These are phyloP conservation scores for Phymorhynchus buccinoides DNA, from an alignment of 1,140 invertebrate genomes.

Conservation along the genomic window DNA sequence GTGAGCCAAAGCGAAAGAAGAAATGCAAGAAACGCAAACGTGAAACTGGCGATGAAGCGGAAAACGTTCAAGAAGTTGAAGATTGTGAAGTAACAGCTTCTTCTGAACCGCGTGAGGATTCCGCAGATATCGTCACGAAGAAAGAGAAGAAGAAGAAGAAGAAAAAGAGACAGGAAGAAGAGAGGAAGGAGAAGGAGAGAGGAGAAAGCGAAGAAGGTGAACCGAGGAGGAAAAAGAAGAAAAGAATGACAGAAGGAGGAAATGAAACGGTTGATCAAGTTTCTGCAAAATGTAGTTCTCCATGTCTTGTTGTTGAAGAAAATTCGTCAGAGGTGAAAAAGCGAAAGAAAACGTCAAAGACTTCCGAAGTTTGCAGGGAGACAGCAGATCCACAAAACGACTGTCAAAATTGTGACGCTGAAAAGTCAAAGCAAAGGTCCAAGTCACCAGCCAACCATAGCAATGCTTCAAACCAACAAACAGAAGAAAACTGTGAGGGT, in stretches of 20 bases:
- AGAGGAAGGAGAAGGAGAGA: background rate
- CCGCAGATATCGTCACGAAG: background rate
- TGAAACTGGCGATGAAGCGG: background rate
- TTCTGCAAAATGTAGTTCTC: background rate
- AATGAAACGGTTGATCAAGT: background rate
- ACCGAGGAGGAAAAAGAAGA: background rate
- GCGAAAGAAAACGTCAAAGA: background rate
- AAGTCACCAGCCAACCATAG: background rate
- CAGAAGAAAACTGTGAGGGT: too few species aligned
- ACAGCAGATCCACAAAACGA: too few species aligned
- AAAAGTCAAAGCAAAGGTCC: background rate
- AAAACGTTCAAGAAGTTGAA: background rate
- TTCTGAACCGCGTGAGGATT: background rate
- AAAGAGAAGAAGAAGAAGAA: constrained; percentile 17
- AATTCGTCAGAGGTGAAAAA: background rate
- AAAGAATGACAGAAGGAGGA: background rate
- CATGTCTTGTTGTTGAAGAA: background rate
- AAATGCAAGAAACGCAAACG: constrained; percentile 6
- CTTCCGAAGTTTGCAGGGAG: too few species aligned
- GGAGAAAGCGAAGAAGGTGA: background rate
- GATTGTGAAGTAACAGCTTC: background rate
- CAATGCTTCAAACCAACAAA: too few species aligned
- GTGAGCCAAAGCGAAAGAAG: constrained; percentile 4
- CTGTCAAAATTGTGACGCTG: too few species aligned
- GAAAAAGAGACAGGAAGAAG: background rate